These are phyloP conservation scores for Agrotis exclamationis DNA, from an alignment of 2,888 invertebrate genomes.

Conservation along the genomic window DNA sequence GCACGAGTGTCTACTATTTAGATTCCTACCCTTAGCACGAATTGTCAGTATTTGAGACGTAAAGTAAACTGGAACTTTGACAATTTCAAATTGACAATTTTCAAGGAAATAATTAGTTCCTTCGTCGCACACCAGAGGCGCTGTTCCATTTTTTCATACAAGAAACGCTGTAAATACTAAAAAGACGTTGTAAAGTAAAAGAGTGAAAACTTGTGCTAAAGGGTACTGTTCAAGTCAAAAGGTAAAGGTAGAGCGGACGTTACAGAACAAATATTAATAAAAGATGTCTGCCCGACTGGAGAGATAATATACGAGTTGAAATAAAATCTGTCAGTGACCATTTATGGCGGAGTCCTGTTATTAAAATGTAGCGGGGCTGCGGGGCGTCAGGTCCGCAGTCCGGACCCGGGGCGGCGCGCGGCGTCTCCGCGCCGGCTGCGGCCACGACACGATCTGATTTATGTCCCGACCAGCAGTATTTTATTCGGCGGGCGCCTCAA, in stretches of 20 bases:
- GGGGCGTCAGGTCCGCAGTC: conserved; percentile 66
- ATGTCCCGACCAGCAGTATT: conserved; percentile 89
- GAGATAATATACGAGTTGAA: conserved; percentile 86
- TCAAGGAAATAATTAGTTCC: too few species aligned
- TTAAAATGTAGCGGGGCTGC: conserved; percentile 89
- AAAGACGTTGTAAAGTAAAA: too few species aligned
- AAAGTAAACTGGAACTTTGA: too few species aligned
- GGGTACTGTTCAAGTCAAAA: conserved; percentile 11
- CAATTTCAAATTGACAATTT: too few species aligned
- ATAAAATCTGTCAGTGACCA: conserved; percentile 90
- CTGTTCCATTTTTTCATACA: too few species aligned
- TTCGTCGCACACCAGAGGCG: too few species aligned
- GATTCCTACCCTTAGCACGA: too few species aligned
- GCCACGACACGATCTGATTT: conserved; percentile 88
- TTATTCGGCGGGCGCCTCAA: conserved; percentile 91
- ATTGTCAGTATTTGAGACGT: too few species aligned
- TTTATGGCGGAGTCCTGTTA: conserved; percentile 87
- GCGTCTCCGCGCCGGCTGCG: conserved; percentile 87
- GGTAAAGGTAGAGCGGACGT: conserved; percentile 39
- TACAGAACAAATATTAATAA: conserved; percentile 77
- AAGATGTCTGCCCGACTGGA: conserved; percentile 79
- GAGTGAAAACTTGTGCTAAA: too few species aligned
- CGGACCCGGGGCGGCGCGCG: conserved; percentile 62
- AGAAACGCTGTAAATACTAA: too few species aligned
- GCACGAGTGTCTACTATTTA: background rate